These are phyloP conservation scores for Heliconius eleuchia DNA, from an alignment of 1,140 invertebrate species.

Conservation along the genomic window DNA sequence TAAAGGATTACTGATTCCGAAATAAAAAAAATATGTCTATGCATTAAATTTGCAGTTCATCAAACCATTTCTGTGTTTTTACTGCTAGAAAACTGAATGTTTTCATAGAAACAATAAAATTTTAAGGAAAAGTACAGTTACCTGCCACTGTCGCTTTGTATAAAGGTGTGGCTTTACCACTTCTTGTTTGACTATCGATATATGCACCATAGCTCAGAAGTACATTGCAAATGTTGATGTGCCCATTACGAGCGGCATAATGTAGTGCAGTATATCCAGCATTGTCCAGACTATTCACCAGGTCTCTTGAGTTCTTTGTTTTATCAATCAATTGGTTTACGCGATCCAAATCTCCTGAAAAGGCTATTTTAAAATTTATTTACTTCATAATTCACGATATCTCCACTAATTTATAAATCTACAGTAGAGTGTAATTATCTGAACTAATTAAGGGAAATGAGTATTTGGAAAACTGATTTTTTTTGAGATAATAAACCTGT, in stretches of 20 bases:
- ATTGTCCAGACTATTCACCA: slow-evolving; percentile 82
- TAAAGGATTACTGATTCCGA: no score
- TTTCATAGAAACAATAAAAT: neutral
- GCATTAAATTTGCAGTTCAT: no score
- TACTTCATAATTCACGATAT: neutral
- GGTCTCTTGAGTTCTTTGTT: slow-evolving; percentile 80
- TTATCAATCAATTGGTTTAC: slow-evolving; percentile 83
- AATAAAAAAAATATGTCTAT: no score
- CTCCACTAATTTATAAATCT: neutral
- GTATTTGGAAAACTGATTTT: no score
- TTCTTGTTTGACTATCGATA: slow-evolving; percentile 88
- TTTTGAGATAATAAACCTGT: no score
- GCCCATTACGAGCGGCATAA: slow-evolving; percentile 92
- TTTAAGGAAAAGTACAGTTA: slow-evolving; percentile 53
- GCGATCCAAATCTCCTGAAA: slow-evolving; percentile 84
- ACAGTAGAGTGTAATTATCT: no score
- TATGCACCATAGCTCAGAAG: slow-evolving; percentile 86
- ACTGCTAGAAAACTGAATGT: neutral
- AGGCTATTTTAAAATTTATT: slow-evolving; percentile 75
- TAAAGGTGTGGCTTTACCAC: slow-evolving; percentile 88
- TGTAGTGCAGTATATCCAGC: slow-evolving; percentile 91
- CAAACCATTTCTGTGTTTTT: no score
- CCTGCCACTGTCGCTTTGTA: slow-evolving; percentile 90
- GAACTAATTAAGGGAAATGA: no score
- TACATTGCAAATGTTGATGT: slow-evolving; percentile 85